Conservation (phyloP, 2,888 invertebrate genomes). For the Portevinia maculata region DNA sequence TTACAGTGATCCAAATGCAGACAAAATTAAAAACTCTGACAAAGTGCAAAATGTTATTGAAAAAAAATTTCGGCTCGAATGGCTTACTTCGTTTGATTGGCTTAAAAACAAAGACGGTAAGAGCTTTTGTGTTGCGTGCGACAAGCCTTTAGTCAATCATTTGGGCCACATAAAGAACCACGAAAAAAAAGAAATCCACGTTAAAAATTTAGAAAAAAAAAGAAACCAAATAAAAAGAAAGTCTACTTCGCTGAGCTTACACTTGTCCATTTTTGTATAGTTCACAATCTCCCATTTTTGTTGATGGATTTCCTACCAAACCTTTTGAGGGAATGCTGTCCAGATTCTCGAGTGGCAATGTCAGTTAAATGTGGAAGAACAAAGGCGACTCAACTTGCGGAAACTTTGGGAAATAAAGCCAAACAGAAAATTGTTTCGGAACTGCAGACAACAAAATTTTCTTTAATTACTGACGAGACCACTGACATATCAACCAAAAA, state of each 20-base stretch:
- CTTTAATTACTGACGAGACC: too few species aligned
- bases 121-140: slow-evolving; percentile 1
- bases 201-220: slow-evolving; percentile 2
- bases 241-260: too few species aligned
- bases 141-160: not conserved
- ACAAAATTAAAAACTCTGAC: not conserved
- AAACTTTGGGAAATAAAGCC: too few species aligned
- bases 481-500: too few species aligned
- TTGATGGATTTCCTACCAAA: too few species aligned
- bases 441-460: too few species aligned
- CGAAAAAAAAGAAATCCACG: not conserved
- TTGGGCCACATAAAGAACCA: not conserved
- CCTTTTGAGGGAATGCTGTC: too few species aligned
- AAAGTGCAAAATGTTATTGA: not conserved
- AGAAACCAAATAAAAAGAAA: slow-evolving; percentile 28
- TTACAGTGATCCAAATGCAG: not conserved
- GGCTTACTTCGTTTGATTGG: too few species aligned
- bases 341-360: slow-evolving; percentile 2
- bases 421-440: too few species aligned
- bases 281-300: too few species aligned
- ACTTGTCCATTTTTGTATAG: not conserved
- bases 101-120: not conserved
- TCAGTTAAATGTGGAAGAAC: slow-evolving; percentile 11
- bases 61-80: slow-evolving; percentile 1
- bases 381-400: slow-evolving; percentile 17